Evolutionary conservation across 2,888 invertebrate species (phyloP), one percentile per base, ranked within the genome.

Genomic region (Reticulitermes lucifugus): DNA sequence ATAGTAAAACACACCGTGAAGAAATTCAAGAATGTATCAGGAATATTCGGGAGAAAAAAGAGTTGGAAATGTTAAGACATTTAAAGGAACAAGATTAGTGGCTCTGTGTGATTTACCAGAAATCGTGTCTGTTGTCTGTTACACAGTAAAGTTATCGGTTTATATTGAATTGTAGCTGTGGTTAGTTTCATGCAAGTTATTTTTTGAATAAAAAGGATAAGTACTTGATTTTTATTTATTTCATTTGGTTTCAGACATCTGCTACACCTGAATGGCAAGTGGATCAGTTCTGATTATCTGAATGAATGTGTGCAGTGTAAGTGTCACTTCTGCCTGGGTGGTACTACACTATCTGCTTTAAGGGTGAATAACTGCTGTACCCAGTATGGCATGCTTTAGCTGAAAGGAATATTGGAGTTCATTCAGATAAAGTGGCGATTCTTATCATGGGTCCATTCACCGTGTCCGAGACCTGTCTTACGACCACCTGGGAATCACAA

Each of bases 1-100:
- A 96, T 88, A 93, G 93, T 89, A 90, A 92, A 87, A 90, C 92
- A 80, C 92, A 94, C 87, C 91, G 92, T 86, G 92, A 93, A 89
- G 93, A 93, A 87, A 92, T 94, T 83, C 91, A 92, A 91, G 91
- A 92, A 89, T 92, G 90, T 89, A 92, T 91, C 90, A 91, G 90
- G 90, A 91, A 91, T 89, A 92, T 91, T 65, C 90, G 90, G 88
- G 89, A 89, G 79, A 89, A 90, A 87, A 90, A 90, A 85, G 90
- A 91, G 75, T 85, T 88, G 71, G 89, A 90, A 86, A 87, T 90
- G 87, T 88, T 91, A 55, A 88, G 88, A 87, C 88, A 88, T 25
- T 88, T 90, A 84, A 89, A 90, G 87, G 88, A 79, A 43, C 59
- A 75, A 41, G 79, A 83, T 29, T n/a, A 21, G 82, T 75, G n/a